These are phyloP conservation scores for Chanos chanos DNA, from an alignment of 2,797 vertebrate genomes.

Conservation along the genomic window DNA sequence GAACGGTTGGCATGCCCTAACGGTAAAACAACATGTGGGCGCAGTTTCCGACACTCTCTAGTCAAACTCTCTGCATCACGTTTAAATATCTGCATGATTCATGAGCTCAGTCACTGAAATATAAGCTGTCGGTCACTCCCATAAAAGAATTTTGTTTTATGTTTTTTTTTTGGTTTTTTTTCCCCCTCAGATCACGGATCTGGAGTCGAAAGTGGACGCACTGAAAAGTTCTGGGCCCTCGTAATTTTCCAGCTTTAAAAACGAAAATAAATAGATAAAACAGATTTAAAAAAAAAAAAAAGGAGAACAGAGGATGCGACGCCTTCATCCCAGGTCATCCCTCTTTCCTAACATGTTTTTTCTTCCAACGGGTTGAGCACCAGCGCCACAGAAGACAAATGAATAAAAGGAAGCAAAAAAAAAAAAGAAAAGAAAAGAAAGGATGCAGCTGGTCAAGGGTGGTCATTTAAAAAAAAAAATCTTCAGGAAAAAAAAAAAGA, in stretches of 20 bases:
- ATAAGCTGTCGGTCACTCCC: too few relatives aligned
- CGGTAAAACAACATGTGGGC: too few relatives aligned
- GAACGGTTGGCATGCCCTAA: too few relatives aligned
- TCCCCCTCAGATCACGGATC: constrained; percentile 79
- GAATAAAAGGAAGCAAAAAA: not conserved
- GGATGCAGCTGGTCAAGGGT: constrained; percentile 30
- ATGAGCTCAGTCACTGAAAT: too few relatives aligned
- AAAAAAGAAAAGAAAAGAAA: constrained; percentile 34
- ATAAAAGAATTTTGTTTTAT: not conserved
- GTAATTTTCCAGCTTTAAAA: constrained; percentile 63
- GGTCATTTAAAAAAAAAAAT: constrained; percentile 8
- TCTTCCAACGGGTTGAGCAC: constrained; percentile 36
- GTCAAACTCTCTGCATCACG: too few relatives aligned
- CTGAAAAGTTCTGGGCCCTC: constrained; percentile 84
- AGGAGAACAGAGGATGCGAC: constrained; percentile 23
- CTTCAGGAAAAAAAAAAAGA: not conserved
- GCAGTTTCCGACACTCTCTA: too few relatives aligned
- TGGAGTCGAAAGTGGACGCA: constrained; percentile 90
- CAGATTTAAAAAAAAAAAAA: not conserved
- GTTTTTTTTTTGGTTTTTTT: constrained; percentile 31
- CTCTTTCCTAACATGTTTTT: constrained; percentile 39
- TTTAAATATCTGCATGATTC: too few relatives aligned
- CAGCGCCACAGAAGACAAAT: constrained; percentile 12
- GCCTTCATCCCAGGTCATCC: constrained; percentile 37
- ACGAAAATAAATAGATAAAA: not conserved